Conservation (phyloP, 2,113 vertebrate species). For the Fregata magnificens region DNA sequence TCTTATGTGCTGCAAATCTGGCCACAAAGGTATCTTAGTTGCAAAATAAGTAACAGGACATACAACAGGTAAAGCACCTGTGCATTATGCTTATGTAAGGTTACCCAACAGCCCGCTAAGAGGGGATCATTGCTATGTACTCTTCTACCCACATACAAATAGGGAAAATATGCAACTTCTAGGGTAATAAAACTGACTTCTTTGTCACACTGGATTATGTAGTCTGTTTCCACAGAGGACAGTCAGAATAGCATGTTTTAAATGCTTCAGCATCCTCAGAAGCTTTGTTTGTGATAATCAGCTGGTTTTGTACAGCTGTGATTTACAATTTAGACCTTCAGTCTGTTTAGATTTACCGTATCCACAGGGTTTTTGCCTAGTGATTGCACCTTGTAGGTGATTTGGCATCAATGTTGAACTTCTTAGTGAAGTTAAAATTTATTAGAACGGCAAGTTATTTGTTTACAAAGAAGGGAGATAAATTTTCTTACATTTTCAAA, state of each 20-base stretch:
- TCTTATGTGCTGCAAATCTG: neutral
- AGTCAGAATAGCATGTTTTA: neutral
- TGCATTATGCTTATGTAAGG: neutral
- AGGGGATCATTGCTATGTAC: neutral
- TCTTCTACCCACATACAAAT: neutral
- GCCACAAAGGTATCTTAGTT: neutral
- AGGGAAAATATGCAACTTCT: neutral
- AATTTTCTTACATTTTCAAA: neutral
- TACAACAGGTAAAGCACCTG: neutral
- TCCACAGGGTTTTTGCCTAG: neutral
- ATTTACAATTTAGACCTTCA: neutral
- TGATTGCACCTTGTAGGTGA: neutral
- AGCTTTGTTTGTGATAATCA: neutral
- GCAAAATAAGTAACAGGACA: neutral
- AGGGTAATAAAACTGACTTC: neutral
- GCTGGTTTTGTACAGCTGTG: neutral
- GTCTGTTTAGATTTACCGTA: neutral
- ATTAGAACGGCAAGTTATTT: neutral
- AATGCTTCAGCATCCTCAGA: neutral
- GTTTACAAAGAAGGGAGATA: neutral
- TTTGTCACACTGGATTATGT: neutral
- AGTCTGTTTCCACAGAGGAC: neutral
- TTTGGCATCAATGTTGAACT: neutral
- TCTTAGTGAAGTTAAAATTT: neutral
- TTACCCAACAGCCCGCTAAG: neutral